Base-by-base conservation (phyloP, 1,140 invertebrate genomes). In the Drosophila oshimai region DNA sequence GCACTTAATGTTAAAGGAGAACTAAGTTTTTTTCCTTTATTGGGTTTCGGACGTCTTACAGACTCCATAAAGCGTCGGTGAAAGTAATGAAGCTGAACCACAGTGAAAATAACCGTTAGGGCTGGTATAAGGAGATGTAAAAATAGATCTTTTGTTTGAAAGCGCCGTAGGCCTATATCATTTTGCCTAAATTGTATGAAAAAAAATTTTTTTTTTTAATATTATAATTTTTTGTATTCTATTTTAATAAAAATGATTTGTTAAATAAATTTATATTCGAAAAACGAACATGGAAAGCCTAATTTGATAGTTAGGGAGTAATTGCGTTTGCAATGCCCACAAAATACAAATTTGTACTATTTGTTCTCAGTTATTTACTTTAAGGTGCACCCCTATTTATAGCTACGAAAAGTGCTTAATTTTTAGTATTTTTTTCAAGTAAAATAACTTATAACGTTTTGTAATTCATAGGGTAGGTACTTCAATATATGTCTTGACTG, bases 41-140 rank as follows among this genome's bases (percentile, higher is more conserved):
- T 41, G 33, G 58, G 42, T 15, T 4, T 51, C n/a, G 73, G 80
- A 3, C 72, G 55, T 28, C 72, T 45, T 17, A 90, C 64, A 2
- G 84, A 69, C 6, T 62, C 61, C 60, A 90, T 88, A 24, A 90
- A 90, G 18, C 72, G 78, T n/a, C 60, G 94, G 81, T 99, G 98
- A 91, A 99, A 99, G 91, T 99, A 99, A 91, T 99, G 97, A 0
- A 99, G 93, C 91, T 99, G 98, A 54, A 99, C 94, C n/a, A 98
- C 98, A 0, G 98, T 97, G 22, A 99, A 96, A 28, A 99, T 97
- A 0, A 98, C 94, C 88, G 98, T 98, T 76, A 97, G 95, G 0
- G 97, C 98, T 0, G 97, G 97, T 0, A 96, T 97, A 12, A 99
- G 92, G 2, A 99, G 92, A 76, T 96, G 94, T 7, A 98, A 93